phyloP scores from a whole-genome alignment of 2,113 vertebrate genomes.

The Progne subis region DNA sequence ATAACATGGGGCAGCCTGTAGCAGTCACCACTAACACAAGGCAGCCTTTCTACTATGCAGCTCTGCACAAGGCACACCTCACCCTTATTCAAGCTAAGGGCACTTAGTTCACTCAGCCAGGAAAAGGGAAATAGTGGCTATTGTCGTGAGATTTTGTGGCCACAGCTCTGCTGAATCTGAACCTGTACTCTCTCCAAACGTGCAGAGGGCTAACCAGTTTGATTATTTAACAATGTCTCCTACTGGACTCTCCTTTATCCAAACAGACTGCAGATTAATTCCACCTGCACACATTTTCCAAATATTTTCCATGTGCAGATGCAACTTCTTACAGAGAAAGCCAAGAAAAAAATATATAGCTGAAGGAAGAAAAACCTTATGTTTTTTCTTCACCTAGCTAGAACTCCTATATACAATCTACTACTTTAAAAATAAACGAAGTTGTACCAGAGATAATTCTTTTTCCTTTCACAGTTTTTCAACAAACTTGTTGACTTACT shows the following conservation, averaged over 20 bases:
- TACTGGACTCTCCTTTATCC: not conserved
- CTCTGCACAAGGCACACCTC: not conserved
- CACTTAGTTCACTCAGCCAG: not conserved
- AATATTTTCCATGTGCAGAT: not conserved
- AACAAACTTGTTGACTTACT: not conserved
- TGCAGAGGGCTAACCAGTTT: not conserved
- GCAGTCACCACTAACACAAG: not conserved
- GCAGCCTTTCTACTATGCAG: not conserved
- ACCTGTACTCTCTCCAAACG: not conserved
- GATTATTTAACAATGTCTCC: not conserved
- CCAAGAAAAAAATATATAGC: not conserved
- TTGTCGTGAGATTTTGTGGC: not conserved
- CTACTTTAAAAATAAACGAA: not conserved
- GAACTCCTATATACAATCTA: not conserved
- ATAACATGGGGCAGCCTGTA: not conserved
- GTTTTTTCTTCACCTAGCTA: accelerated
- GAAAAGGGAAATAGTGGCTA: not conserved
- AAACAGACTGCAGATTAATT: not conserved
- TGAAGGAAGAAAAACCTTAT: not conserved
- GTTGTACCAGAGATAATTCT: not conserved
- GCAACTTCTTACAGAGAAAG: not conserved
- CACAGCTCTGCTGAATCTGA: not conserved
- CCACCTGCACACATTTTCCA: not conserved
- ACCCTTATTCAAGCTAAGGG: not conserved
- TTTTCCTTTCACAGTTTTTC: not conserved